Evolutionary conservation across 2,113 vertebrate genomes (phyloP).

Genomic region (Patagioenas fasciata): DNA sequence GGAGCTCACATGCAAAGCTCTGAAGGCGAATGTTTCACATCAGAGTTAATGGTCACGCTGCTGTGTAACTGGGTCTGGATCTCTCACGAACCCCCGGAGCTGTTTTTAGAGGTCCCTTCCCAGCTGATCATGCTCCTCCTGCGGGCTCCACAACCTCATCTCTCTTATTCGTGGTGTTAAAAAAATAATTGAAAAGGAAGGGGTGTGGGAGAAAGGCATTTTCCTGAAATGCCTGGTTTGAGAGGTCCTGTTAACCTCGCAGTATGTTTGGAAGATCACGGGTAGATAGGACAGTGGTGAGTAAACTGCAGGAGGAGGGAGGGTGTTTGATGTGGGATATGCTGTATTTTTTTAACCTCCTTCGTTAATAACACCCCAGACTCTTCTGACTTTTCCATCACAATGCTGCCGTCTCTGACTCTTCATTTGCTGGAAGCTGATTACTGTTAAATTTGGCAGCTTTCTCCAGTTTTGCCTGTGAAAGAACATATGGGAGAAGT

Average conservation of each 20-base stretch:
- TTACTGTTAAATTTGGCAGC: background rate
- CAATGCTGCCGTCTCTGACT: background rate
- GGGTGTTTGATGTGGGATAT: background rate
- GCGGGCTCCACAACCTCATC: background rate
- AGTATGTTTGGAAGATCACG: background rate
- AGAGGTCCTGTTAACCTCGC: background rate
- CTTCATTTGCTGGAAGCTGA: background rate
- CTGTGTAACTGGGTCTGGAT: background rate
- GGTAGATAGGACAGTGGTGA: background rate
- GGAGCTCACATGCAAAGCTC: background rate
- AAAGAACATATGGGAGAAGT: conserved; percentile 1
- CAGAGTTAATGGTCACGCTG: background rate
- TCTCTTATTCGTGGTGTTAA: background rate
- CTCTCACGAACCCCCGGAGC: background rate
- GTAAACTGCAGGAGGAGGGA: background rate
- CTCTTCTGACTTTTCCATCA: background rate
- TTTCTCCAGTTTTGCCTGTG: background rate
- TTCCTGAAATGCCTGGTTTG: background rate
- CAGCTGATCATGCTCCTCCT: background rate
- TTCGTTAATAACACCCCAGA: background rate
- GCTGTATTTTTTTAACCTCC: background rate
- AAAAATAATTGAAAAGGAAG: background rate
- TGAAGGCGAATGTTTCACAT: background rate
- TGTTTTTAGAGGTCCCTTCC: background rate
- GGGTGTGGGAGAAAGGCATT: background rate